Conservation (phyloP, 2,797 vertebrate genomes). For the Betta splendens region DNA sequence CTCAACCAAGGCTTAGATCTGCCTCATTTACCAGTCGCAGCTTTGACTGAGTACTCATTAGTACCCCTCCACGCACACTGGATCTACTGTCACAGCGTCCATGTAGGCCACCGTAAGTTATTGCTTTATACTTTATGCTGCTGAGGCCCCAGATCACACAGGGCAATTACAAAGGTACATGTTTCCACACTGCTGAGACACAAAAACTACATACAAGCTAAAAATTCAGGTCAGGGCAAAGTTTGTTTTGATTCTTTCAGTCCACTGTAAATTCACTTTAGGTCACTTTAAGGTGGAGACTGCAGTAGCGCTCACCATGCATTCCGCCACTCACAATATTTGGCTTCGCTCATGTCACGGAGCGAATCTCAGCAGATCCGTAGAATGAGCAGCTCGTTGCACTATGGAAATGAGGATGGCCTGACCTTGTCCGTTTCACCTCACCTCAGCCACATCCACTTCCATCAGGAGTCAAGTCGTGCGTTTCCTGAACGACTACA, state of each 20-base stretch:
- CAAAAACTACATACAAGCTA: not conserved
- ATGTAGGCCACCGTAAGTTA: slow-evolving; percentile 15
- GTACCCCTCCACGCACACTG: slow-evolving; percentile 15
- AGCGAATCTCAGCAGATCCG: slow-evolving; percentile 16
- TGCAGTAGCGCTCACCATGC: not conserved
- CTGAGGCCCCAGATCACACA: slow-evolving; percentile 9
- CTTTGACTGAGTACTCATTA: slow-evolving; percentile 61
- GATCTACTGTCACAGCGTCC: slow-evolving; percentile 22
- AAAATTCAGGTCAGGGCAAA: slow-evolving; percentile 4
- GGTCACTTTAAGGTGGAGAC: not conserved
- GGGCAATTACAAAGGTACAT: slow-evolving; percentile 13
- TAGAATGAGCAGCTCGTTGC: not conserved
- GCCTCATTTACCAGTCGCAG: slow-evolving; percentile 50
- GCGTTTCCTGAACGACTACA: slow-evolving; percentile 70
- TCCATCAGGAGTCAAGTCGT: slow-evolving; percentile 81
- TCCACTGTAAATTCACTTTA: not conserved
- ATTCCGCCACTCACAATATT: not conserved
- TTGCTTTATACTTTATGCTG: slow-evolving; percentile 42
- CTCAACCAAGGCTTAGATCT: slow-evolving; percentile 44
- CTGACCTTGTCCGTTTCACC: slow-evolving; percentile 9
- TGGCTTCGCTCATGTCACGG: slow-evolving; percentile 1
- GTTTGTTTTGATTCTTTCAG: not conserved
- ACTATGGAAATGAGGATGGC: slow-evolving; percentile 53
- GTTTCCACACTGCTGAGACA: not conserved
- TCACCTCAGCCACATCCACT: slow-evolving; percentile 75